phyloP scores from a whole-genome alignment of 2,797 vertebrate genomes.

The Microctenopoma stevenorrisi region DNA sequence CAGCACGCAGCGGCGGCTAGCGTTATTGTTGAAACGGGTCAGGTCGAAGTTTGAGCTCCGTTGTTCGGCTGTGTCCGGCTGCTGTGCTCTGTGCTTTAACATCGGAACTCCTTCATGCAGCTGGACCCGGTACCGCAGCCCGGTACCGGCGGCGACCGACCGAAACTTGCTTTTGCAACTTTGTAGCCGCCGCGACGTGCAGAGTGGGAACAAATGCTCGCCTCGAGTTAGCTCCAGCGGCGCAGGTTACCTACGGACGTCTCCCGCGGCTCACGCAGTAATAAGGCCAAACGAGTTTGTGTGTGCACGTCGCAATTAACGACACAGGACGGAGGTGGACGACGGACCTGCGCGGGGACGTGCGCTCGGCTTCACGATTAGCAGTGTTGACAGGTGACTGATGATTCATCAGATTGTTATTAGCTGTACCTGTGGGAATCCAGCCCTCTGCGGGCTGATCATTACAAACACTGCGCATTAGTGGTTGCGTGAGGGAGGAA shows the following conservation, averaged over 20 bases:
- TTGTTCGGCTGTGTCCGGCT: constrained; percentile 49
- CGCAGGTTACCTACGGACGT: constrained; percentile 7
- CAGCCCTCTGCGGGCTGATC: constrained; percentile 14
- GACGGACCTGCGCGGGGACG: constrained; percentile 28
- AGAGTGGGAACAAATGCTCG: constrained; percentile 2
- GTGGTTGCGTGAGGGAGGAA: neutral
- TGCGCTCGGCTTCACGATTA: constrained; percentile 23
- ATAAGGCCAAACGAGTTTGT: constrained; percentile 35
- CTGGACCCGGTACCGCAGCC: constrained; percentile 43
- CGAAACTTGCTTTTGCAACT: constrained; percentile 76
- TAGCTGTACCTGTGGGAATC: constrained; percentile 41
- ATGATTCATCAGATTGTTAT: constrained; percentile 20
- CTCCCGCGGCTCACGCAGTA: neutral
- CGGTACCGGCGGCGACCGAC: constrained; percentile 31
- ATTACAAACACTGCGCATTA: neutral
- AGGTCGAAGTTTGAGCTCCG: constrained; percentile 57
- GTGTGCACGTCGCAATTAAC: constrained; percentile 44
- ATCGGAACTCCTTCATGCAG: constrained; percentile 61
- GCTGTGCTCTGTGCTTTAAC: constrained; percentile 48
- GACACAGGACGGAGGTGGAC: constrained; percentile 48
- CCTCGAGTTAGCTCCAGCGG: constrained; percentile 27
- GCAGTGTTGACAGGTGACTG: constrained; percentile 19
- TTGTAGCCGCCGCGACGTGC: constrained; percentile 47
- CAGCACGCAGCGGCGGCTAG: constrained; percentile 22
- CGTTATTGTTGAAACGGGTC: constrained; percentile 32